Evolutionary conservation across 2,888 invertebrate species (phyloP).

Genomic region (Galerucella nymphaeae): DNA sequence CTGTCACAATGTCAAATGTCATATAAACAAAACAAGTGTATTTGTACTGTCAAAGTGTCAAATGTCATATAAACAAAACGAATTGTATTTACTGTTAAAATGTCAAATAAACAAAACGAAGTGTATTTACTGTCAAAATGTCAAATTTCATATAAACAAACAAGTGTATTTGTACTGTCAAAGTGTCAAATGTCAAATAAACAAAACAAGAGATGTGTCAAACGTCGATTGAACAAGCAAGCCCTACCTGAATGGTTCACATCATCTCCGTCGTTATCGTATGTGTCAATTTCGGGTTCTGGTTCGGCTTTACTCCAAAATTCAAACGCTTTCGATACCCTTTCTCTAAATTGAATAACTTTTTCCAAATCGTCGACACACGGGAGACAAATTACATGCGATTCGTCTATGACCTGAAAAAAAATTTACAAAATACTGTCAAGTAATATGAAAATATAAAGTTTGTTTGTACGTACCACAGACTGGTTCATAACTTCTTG

Average conservation of each 20-base stretch:
- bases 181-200: too few species aligned
- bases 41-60: too few species aligned
- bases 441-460: not conserved
- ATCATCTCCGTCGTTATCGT: slow-evolving; percentile 4
- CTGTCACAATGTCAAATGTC: too few species aligned
- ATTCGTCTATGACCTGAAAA: slow-evolving; percentile 41
- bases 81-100: too few species aligned
- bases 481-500: slow-evolving; percentile 23
- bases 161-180: too few species aligned
- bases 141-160: too few species aligned
- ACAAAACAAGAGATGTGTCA: too few species aligned
- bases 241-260: slow-evolving; percentile 14
- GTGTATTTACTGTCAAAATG: too few species aligned
- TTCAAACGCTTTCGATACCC: slow-evolving; percentile 51
- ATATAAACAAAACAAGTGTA: too few species aligned
- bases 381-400: slow-evolving; percentile 38
- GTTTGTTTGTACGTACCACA: slow-evolving; percentile 9
- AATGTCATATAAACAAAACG: too few species aligned
- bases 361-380: slow-evolving; percentile 41
- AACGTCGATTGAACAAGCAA: not conserved
- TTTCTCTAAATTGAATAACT: slow-evolving; percentile 52
- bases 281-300: slow-evolving; percentile 14
- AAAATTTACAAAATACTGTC: not conserved
- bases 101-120: too few species aligned
- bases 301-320: slow-evolving; percentile 39